Percentiles rank a stretch among this genome's conserved stretches.
phyloP scores from a whole-genome alignment of 2,797 vertebrate genomes.

The Characodon lateralis region DNA sequence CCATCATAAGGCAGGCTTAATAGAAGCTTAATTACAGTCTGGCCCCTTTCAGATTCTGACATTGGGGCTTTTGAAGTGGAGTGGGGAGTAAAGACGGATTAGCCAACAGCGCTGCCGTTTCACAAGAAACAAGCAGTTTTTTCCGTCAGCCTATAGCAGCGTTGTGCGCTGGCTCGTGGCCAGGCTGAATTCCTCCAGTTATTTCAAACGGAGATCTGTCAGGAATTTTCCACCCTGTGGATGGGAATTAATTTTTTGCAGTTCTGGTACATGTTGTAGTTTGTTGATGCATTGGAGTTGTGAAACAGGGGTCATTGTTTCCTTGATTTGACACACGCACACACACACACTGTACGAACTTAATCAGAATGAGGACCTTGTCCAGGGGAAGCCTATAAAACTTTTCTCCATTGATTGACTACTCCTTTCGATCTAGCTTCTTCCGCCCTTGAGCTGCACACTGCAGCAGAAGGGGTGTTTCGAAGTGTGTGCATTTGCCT shows the following conservation, averaged over 20 bases:
- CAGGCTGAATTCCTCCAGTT: constrained; percentile 82
- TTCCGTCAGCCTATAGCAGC: constrained; percentile 73
- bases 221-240: constrained; percentile 83
- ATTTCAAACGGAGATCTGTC: constrained; percentile 81
- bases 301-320: constrained; percentile 18
- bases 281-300: constrained; percentile 41
- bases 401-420: constrained; percentile 68
- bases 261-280: constrained; percentile 70
- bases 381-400: constrained; percentile 73
- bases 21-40: constrained; percentile 81
- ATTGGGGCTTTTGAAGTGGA: constrained; percentile 80
- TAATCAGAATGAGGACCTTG: constrained; percentile 63
- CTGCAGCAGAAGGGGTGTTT: constrained; percentile 48
- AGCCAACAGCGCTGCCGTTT: constrained; percentile 73
- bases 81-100: constrained; percentile 79
- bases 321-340: constrained; percentile 17
- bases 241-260: constrained; percentile 78
- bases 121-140: constrained; percentile 80
- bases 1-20: constrained; percentile 80
- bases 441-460: constrained; percentile 68
- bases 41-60: constrained; percentile 76
- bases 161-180: constrained; percentile 72
- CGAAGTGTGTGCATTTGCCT: neutral
- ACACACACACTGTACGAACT: constrained; percentile 15
- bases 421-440: constrained; percentile 59